A percentile compares a stretch with the other conserved stretches of the same genome.
Conservation (phyloP, 2,797 vertebrate genomes). For the Tenualosa ilisha region DNA sequence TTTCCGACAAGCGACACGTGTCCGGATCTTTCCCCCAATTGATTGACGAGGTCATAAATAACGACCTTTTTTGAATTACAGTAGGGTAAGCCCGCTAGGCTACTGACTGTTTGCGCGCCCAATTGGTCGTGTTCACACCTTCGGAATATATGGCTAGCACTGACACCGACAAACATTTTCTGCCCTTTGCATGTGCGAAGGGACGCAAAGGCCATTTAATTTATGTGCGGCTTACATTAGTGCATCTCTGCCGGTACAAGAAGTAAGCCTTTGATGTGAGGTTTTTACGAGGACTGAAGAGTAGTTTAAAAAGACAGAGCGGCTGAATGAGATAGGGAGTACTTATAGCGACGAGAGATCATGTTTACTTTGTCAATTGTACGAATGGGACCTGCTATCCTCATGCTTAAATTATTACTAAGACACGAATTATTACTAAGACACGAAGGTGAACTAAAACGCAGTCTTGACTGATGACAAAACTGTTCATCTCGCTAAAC, state of each 20-base stretch:
- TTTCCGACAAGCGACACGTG: slow-evolving; percentile 57
- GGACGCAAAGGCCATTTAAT: slow-evolving; percentile 26
- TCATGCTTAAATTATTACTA: background rate
- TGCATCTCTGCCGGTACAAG: background rate
- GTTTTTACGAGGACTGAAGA: background rate
- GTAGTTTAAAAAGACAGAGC: background rate
- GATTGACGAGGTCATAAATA: slow-evolving; percentile 51
- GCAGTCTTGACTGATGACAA: background rate
- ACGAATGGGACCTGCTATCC: background rate
- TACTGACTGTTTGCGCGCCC: slow-evolving; percentile 37
- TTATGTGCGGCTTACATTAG: slow-evolving; percentile 32
- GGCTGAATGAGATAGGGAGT: background rate
- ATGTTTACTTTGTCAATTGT: background rate
- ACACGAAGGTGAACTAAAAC: background rate
- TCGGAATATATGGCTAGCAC: slow-evolving; percentile 29
- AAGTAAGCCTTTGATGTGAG: slow-evolving; percentile 18
- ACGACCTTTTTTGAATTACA: slow-evolving; percentile 38
- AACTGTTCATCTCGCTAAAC: background rate
- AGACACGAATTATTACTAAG: background rate
- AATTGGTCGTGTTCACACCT: slow-evolving; percentile 31
- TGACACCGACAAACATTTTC: slow-evolving; percentile 17
- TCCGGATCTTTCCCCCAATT: slow-evolving; percentile 44
- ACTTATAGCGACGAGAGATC: background rate
- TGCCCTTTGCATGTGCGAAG: slow-evolving; percentile 9
- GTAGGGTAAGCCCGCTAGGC: slow-evolving; percentile 20